A percentile compares a stretch with the other conserved stretches of the same genome.
Evolutionary conservation across 92 coral and sea anemone genomes (phyloP).

Genomic region (Parazoanthus atlanticus): DNA sequence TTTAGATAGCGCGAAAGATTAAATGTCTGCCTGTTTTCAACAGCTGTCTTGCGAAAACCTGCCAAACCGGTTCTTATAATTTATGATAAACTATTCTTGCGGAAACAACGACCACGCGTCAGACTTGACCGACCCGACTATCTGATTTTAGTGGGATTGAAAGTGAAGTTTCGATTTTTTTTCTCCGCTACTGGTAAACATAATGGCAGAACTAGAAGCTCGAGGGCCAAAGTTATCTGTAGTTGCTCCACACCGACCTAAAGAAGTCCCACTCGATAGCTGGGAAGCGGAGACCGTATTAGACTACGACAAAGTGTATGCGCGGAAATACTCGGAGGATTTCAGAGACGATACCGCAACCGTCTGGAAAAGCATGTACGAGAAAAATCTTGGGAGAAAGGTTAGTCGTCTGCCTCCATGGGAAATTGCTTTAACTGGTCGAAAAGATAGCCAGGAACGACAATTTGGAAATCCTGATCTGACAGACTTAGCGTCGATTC

Average conservation of each 20-base stretch:
- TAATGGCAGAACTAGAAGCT: conserved; percentile 8
- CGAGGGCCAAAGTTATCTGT: conserved; percentile 25
- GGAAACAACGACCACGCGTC: neutral
- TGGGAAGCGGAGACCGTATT: conserved; percentile 70
- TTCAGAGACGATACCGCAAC: conserved; percentile 89
- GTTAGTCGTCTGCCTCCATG: conserved; percentile 87
- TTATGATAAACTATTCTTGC: neutral
- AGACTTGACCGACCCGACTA: neutral
- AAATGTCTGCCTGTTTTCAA: too few relatives aligned
- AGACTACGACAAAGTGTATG: conserved; percentile 73
- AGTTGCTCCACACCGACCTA: conserved; percentile 31
- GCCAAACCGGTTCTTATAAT: conserved; percentile 6
- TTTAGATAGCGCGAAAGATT: too few relatives aligned
- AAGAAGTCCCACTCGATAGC: conserved; percentile 61
- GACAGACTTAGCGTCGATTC: conserved; percentile 71
- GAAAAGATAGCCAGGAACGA: conserved; percentile 49
- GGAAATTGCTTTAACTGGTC: conserved; percentile 53
- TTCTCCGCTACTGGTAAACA: too few relatives aligned
- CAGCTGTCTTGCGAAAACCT: neutral
- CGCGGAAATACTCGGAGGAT: conserved; percentile 70
- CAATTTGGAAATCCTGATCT: conserved; percentile 55
- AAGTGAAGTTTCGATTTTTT: neutral
- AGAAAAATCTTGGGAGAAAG: conserved; percentile 83
- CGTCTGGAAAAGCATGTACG: conserved; percentile 93
- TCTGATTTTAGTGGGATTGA: neutral